Evolutionary conservation across 2,113 vertebrate species (phyloP).

Genomic region (Speoplatyrhinus poulsoni): DNA sequence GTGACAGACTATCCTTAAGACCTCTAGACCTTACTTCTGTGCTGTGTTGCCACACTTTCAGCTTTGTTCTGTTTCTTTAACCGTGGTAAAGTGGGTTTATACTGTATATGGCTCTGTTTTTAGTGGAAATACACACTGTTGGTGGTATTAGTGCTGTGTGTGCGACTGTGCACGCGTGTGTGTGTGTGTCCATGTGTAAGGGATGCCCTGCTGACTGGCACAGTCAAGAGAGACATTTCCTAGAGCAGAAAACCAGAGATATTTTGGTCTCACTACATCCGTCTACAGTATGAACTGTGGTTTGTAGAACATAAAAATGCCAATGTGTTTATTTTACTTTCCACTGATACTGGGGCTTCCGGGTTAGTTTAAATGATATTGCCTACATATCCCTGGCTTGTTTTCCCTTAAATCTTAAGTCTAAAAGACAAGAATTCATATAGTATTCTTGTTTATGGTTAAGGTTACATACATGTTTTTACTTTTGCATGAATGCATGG

Average conservation of each 20-base stretch:
- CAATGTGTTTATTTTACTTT: neutral
- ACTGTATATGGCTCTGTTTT: constrained; percentile 2
- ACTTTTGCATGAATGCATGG: constrained; percentile 6
- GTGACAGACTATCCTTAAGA: no score
- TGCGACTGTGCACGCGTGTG: neutral
- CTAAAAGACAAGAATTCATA: no score
- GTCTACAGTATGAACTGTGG: constrained; percentile 7
- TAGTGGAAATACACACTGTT: neutral
- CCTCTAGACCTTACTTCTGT: neutral
- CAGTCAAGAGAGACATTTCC: neutral
- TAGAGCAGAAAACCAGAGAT: neutral
- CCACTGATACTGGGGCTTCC: neutral
- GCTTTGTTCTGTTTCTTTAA: neutral
- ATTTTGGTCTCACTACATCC: constrained; percentile 6
- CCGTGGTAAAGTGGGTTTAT: constrained; percentile 20
- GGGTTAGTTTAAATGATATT: neutral
- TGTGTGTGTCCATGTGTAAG: neutral
- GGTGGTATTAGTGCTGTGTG: no score
- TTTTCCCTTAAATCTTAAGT: no score
- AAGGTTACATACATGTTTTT: constrained; percentile 1
- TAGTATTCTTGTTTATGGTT: no score
- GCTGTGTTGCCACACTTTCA: neutral
- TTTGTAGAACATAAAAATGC: constrained; percentile 18
- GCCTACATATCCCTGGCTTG: no score
- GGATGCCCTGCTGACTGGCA: neutral